These are phyloP conservation scores for Otis tarda DNA, from an alignment of 2,113 vertebrate species.

Conservation along the genomic window DNA sequence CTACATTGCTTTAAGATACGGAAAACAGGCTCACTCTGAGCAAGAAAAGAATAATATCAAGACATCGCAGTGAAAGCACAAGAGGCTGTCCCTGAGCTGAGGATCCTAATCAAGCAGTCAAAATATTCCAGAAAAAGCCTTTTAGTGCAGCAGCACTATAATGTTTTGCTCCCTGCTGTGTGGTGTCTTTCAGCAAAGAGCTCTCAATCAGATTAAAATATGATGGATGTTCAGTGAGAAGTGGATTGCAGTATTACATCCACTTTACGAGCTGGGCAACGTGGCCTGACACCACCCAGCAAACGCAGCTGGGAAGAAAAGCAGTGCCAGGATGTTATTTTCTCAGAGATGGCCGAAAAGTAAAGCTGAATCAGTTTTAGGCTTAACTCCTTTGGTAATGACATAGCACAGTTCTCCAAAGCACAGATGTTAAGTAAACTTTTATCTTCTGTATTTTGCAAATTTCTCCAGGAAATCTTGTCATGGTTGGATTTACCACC, in stretches of 20 bases:
- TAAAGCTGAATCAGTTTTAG: background rate
- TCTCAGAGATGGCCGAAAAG: background rate
- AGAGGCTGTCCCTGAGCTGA: background rate
- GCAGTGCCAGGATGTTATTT: background rate
- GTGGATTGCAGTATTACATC: background rate
- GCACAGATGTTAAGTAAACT: accelerated
- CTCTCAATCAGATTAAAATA: background rate
- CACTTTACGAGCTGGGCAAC: background rate
- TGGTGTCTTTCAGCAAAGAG: background rate
- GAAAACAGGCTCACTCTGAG: background rate
- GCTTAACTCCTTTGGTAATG: background rate
- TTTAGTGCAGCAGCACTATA: background rate
- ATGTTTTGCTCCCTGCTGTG: background rate
- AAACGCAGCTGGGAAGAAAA: background rate
- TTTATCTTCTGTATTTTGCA: background rate
- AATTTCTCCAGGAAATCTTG: background rate
- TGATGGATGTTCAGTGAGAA: background rate
- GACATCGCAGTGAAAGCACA: background rate
- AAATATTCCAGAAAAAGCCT: background rate
- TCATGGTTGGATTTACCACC: background rate
- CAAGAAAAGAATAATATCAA: background rate
- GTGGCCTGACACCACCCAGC: background rate
- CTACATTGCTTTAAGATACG: background rate
- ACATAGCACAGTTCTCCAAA: background rate
- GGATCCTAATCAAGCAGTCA: background rate